phyloP scores from a whole-genome alignment of 2,888 invertebrate genomes.

The Himalopsyche anomala region DNA sequence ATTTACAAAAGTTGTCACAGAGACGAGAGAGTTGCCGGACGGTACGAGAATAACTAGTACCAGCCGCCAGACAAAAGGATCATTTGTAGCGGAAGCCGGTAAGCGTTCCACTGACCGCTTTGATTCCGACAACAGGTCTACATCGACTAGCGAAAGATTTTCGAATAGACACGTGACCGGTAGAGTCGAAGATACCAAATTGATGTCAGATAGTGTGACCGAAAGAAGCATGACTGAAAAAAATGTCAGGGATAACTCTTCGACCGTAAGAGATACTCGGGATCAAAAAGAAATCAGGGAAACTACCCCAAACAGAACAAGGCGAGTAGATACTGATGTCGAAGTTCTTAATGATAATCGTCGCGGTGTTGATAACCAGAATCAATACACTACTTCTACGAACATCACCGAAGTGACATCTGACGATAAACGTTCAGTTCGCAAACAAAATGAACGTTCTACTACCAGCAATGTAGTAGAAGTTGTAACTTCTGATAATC shows the following conservation, averaged over 20 bases:
- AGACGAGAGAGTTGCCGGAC: slow-evolving; percentile 81
- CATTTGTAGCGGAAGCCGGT: slow-evolving; percentile 58
- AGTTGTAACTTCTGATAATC: background rate
- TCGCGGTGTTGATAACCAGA: background rate
- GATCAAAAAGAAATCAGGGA: slow-evolving; percentile 2
- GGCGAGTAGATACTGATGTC: background rate
- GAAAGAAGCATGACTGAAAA: slow-evolving; percentile 2
- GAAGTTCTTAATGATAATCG: slow-evolving; percentile 1
- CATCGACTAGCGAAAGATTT: slow-evolving; percentile 44
- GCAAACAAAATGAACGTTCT: background rate
- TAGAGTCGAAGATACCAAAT: slow-evolving; percentile 27
- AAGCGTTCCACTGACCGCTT: slow-evolving; percentile 48
- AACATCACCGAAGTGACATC: background rate
- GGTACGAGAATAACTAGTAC: slow-evolving; percentile 84
- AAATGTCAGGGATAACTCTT: slow-evolving; percentile 37
- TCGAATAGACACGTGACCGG: slow-evolving; percentile 28
- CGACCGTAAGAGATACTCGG: background rate
- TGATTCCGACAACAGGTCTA: slow-evolving; percentile 46
- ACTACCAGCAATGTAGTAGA: background rate
- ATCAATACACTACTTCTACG: slow-evolving; percentile 4
- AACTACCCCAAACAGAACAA: background rate
- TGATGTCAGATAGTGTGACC: background rate
- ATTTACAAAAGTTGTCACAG: slow-evolving; percentile 81
- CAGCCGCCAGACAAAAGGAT: slow-evolving; percentile 78
- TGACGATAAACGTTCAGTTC: background rate